Evolutionary conservation across 2,888 invertebrate species (phyloP), one percentile per base, ranked within the genome.

Genomic region (Diaprepes abbreviatus): DNA sequence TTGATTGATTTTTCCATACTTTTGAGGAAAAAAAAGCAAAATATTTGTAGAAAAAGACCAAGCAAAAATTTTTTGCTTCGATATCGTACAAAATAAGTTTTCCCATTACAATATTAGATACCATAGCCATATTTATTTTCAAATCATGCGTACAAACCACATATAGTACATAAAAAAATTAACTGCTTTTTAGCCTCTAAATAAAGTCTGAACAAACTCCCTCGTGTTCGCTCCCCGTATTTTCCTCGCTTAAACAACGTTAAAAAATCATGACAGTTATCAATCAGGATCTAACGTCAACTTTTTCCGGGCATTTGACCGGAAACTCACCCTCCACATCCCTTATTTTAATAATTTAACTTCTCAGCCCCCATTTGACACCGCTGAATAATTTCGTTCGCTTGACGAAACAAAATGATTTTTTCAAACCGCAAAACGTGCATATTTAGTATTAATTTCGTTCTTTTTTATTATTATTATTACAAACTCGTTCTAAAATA

Each of bases 201-300:
- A n/a, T n/a, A n/a, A n/a, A n/a, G n/a, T n/a, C n/a, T n/a, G n/a
- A n/a, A n/a, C n/a, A 24, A 24, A 24, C 3, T 24, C 5, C 5
- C 24, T 5, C 24, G 5, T 43, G 17, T n/a, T 12, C 1, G 21
- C 21, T n/a, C 48, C 60, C 17, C 35, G 33, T 48, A 48, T 60
- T 10, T 45, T 16, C 14, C 36, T 17, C 9, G 16, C 24, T 33
- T 5, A 45, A 24, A 54, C 43, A 60, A 64, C 72, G 63, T 48
- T 52, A 62, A 70, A 66, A 66, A 70, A 62, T 66, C 62, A 70
- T 66, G 66, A 60, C 67, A 64, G 62, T 70, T 70, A 70, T 68
- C 70, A 73, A 73, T 70, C 73, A 73, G 70, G 62, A 72, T 65
- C 70, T 68, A 66, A 73, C 74, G 66, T 73, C 72, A 65, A 70